These are phyloP conservation scores for Agraylea sexmaculata DNA, from an alignment of 1,140 invertebrate species.

Conservation along the genomic window DNA sequence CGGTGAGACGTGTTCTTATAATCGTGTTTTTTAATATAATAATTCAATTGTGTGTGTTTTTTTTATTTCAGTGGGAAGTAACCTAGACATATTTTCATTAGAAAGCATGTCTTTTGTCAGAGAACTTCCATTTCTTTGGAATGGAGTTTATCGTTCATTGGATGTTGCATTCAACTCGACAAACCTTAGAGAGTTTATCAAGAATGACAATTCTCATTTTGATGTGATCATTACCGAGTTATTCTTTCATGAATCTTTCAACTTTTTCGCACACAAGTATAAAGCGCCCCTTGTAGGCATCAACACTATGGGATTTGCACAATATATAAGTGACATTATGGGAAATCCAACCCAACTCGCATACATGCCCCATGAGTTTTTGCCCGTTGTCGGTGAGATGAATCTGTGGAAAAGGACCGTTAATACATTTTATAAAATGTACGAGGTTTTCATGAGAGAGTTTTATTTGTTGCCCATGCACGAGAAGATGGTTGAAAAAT, in stretches of 20 bases:
- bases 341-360: conserved; percentile 30
- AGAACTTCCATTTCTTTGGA: conserved; percentile 16
- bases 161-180: conserved; percentile 20
- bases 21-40: no score
- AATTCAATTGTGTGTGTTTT: no score
- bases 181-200: conserved; percentile 24
- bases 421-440: conserved; percentile 15
- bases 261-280: conserved; percentile 34
- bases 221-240: conserved; percentile 32
- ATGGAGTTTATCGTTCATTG: conserved; percentile 15
- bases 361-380: conserved; percentile 19
- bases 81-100: conserved; percentile 16
- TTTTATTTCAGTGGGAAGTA: conserved; percentile 13
- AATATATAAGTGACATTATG: conserved; percentile 30
- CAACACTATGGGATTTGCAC: conserved; percentile 27
- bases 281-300: conserved; percentile 31
- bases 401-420: conserved; percentile 14
- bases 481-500: conserved; percentile 24
- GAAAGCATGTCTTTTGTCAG: conserved; percentile 16
- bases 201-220: conserved; percentile 25
- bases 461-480: conserved; percentile 17
- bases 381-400: conserved; percentile 11
- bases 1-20: no score
- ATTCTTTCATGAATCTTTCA: conserved; percentile 33
- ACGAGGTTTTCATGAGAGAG: conserved; percentile 17